These are phyloP conservation scores for Leucophora obtusa DNA, from an alignment of 2,888 invertebrate species.

Conservation along the genomic window DNA sequence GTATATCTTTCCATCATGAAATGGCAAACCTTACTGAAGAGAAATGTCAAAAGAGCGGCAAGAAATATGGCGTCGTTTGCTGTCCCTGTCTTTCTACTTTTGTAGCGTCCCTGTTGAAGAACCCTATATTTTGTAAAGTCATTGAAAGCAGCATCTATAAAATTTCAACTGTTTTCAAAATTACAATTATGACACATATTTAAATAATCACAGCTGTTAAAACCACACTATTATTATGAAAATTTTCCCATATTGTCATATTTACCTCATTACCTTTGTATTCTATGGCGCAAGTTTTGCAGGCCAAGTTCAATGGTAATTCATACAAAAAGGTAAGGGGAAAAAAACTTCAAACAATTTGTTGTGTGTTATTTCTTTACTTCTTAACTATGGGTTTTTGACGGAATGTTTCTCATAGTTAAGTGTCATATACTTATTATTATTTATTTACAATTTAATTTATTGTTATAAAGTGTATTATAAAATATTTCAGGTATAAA, in stretches of 20 bases:
- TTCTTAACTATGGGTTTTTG: neutral
- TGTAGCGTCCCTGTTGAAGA: too few species aligned
- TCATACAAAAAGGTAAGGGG: neutral
- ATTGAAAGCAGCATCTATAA: too few species aligned
- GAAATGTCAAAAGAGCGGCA: too few species aligned
- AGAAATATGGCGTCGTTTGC: too few species aligned
- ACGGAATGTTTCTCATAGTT: neutral
- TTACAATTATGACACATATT: constrained; percentile 47
- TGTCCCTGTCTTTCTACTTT: too few species aligned
- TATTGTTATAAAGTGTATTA: neutral
- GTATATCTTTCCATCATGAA: too few species aligned
- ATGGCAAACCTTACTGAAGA: too few species aligned
- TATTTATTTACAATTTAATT: neutral
- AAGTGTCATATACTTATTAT: neutral
- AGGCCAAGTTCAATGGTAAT: constrained; percentile 57
- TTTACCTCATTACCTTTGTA: constrained; percentile 16
- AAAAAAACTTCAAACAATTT: constrained; percentile 2
- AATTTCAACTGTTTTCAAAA: too few species aligned
- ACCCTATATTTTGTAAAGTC: too few species aligned
- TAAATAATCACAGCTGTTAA: neutral
- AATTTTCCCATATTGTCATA: constrained; percentile 15
- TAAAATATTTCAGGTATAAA: too few species aligned
- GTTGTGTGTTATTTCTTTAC: neutral
- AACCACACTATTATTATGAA: constrained; percentile 17
- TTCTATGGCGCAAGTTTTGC: constrained; percentile 7